These are phyloP conservation scores for Hyposoter didymator DNA, from an alignment of 2,888 invertebrate genomes.

Conservation along the genomic window DNA sequence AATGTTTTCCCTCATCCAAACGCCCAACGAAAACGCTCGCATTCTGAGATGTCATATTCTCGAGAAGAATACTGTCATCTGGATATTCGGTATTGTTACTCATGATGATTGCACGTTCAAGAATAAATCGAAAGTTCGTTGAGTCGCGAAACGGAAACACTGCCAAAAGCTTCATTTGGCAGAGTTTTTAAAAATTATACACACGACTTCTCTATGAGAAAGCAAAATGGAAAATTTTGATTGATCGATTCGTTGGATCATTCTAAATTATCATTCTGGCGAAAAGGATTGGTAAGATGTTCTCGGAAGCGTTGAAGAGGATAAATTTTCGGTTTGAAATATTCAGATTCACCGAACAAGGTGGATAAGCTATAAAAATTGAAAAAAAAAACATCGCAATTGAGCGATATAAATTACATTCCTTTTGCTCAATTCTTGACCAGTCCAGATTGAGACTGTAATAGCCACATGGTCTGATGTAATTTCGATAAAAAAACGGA, in stretches of 20 bases:
- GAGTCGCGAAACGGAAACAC: too few species aligned
- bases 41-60: not conserved
- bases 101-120: not conserved
- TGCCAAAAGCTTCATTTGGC: not conserved
- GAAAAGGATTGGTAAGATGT: not conserved
- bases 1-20: not conserved
- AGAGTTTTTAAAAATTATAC: not conserved
- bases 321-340: not conserved
- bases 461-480: not conserved
- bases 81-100: not conserved
- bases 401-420: not conserved
- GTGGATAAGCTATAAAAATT: not conserved
- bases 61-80: not conserved
- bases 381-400: not conserved
- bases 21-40: not conserved
- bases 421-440: not conserved
- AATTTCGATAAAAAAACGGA: constrained; percentile 15
- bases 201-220: too few species aligned
- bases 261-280: not conserved
- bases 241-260: not conserved
- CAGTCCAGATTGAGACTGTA: not conserved
- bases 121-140: not conserved
- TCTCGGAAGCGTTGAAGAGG: not conserved
- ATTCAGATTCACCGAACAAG: not conserved
- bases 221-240: too few species aligned